phyloP scores from a whole-genome alignment of 2,888 invertebrate genomes.

The Drosophila colorata region DNA sequence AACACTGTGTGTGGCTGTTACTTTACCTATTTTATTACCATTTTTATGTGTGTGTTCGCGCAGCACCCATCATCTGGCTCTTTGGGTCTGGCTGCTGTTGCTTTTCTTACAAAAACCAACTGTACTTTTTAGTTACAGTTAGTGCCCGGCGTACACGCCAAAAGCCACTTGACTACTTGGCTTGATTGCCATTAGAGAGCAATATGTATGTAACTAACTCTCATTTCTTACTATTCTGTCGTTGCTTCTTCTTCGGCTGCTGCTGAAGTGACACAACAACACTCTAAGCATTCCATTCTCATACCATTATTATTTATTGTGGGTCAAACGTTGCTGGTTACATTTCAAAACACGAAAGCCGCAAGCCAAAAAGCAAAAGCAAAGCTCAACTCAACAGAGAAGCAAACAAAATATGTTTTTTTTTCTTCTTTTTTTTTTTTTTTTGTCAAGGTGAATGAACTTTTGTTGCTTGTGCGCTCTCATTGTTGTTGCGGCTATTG shows the following conservation, averaged over 20 bases:
- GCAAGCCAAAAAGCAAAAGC: conserved; percentile 28
- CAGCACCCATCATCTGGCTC: conserved; percentile 57
- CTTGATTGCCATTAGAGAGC: conserved; percentile 77
- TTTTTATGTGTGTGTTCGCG: conserved; percentile 45
- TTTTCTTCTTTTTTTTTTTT: conserved; percentile 17
- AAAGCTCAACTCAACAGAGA: conserved; percentile 35
- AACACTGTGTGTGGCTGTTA: conserved; percentile 65
- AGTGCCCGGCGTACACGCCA: conserved; percentile 59
- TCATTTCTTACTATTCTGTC: conserved; percentile 54
- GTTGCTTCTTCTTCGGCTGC: conserved; percentile 4
- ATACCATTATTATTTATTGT: conserved; percentile 59
- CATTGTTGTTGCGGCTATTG: conserved; percentile 38
- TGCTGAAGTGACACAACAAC: conserved; percentile 47
- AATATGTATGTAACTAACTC: conserved; percentile 39
- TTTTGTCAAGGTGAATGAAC: conserved; percentile 79
- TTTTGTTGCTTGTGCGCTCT: conserved; percentile 40
- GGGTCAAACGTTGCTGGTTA: conserved; percentile 73
- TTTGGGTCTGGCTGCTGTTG: conserved; percentile 53
- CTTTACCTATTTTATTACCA: conserved; percentile 80
- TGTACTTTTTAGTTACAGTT: conserved; percentile 80
- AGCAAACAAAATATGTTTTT: conserved; percentile 9
- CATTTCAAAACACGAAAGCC: conserved; percentile 55
- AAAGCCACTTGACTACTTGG: conserved; percentile 79
- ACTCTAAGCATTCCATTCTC: conserved; percentile 32
- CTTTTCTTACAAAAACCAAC: conserved; percentile 79